Evolutionary conservation across 2,113 vertebrate species (phyloP), one percentile per base, ranked within the genome.

Genomic region (Sterrhoptilus dennistouni): DNA sequence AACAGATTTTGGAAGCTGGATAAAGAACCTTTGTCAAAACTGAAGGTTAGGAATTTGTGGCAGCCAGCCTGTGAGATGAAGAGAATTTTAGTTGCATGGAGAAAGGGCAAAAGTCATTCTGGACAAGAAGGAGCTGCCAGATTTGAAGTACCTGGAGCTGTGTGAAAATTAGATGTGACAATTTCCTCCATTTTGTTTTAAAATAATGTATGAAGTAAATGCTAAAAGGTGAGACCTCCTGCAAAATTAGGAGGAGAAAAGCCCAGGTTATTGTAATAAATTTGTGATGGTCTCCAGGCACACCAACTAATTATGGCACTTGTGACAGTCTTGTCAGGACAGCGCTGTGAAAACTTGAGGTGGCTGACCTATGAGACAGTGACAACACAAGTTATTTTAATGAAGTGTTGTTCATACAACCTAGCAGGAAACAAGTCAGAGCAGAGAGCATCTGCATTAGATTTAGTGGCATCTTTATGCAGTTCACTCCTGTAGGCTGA

Each of bases 171-270:
- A 85, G 25, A 80, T 28, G 6, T 69, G 50, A 88, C 71, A 80
- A 57, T 89, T 89, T 38, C 36, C 36, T 83, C 3, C 1, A 28
- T 60, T 77, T 77, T 64, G 18, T 33, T 42, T 54, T 33, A 27
- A 78, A 81, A 60, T 63, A 82, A 35, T 60, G 16, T 18, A 45
- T 56, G 21, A 27, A 82, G 8, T 61, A 87, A 75, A 89, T 93
- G 65, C 40, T 89, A 78, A 64, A 83, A 95, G 76, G 61, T 89
- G 76, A 90, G 52, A 86, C 44, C 22, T 78, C 28, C 44, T 79
- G 61, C 40, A 87, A 89, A 94, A 94, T 70, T 44, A 87, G n/a
- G 44, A 76, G 35, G 27, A 89, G 35, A 94, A 87, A 87, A 78
- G 44, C n/a, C 17, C 52, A 78, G 24, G n/a, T 86, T 84, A 75